Conservation (phyloP, 2,797 vertebrate species). For the Streptopelia turtur region DNA sequence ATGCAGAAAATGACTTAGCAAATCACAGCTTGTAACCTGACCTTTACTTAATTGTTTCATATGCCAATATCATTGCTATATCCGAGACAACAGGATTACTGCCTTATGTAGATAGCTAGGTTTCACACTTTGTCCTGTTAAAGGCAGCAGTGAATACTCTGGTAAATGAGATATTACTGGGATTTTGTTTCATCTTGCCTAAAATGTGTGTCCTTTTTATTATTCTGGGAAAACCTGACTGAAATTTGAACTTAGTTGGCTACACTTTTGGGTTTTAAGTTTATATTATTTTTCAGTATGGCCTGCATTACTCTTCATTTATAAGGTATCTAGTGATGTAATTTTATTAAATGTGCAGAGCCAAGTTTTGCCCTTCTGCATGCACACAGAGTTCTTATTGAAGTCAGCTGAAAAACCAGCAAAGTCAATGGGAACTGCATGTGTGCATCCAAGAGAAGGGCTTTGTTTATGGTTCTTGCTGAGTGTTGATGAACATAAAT, state of each 20-base stretch:
- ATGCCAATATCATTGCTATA: not conserved
- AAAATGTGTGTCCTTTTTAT: not conserved
- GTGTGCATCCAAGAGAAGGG: not conserved
- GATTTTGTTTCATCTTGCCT: not conserved
- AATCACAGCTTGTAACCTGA: not conserved
- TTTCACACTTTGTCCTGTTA: not conserved
- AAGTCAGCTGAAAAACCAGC: conserved; percentile 48
- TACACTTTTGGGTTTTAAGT: not conserved
- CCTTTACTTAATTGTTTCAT: conserved; percentile 10
- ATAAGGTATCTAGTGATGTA: conserved; percentile 17
- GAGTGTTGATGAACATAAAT: conserved; percentile 38
- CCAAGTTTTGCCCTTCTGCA: conserved; percentile 5
- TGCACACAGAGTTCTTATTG: not conserved
- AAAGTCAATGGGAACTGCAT: conserved; percentile 46
- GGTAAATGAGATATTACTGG: not conserved
- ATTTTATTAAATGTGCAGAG: conserved; percentile 14
- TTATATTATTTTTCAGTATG: conserved; percentile 45
- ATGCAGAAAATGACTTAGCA: conserved; percentile 31
- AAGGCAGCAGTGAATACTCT: not conserved
- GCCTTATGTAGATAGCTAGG: not conserved
- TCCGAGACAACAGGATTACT: not conserved
- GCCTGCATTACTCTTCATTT: conserved; percentile 3
- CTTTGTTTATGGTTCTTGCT: conserved; percentile 48
- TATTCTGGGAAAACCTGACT: not conserved
- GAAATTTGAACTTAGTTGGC: conserved; percentile 2